Evolutionary conservation across 2,888 invertebrate species (phyloP).

Genomic region (Heliconius ismenius): DNA sequence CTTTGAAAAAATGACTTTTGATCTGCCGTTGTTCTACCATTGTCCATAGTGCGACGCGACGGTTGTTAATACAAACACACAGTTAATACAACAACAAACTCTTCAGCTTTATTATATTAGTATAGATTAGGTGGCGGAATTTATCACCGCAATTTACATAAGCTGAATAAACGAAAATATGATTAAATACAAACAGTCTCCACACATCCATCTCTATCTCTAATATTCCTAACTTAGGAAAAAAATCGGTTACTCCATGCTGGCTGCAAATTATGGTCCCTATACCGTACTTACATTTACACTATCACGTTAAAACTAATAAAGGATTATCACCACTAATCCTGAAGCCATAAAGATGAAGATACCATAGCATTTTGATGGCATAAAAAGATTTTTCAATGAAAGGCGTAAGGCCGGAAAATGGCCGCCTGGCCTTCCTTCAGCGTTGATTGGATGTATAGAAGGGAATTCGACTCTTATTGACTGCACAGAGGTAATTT

Average conservation of each 20-base stretch:
- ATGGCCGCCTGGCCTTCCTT: slow-evolving; percentile 41
- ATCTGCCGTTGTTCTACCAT: too few relatives aligned
- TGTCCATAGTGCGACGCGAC: too few relatives aligned
- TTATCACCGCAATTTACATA: not conserved
- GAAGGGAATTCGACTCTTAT: slow-evolving; percentile 39
- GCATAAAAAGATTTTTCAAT: slow-evolving; percentile 35
- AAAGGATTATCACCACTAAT: slow-evolving; percentile 29
- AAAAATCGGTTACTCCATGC: slow-evolving; percentile 51
- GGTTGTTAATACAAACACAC: too few relatives aligned
- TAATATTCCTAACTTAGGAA: slow-evolving; percentile 20
- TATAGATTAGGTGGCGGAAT: not conserved
- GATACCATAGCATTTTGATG: slow-evolving; percentile 22
- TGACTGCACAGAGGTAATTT: slow-evolving; percentile 34
- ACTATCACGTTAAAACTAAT: slow-evolving; percentile 48
- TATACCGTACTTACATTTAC: slow-evolving; percentile 49
- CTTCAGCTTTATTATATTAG: too few relatives aligned
- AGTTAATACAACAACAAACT: too few relatives aligned
- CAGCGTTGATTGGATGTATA: slow-evolving; percentile 44
- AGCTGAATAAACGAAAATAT: not conserved
- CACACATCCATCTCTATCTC: not conserved
- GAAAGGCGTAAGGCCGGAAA: slow-evolving; percentile 42
- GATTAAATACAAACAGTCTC: too few relatives aligned
- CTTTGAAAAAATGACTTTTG: too few relatives aligned
- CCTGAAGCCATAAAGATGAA: slow-evolving; percentile 3
- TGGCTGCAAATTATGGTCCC: slow-evolving; percentile 49